Percentiles rank a stretch among this genome's conserved stretches.
Evolutionary conservation across 2,113 vertebrate genomes (phyloP).

Genomic region (Microcebus tavaratra): DNA sequence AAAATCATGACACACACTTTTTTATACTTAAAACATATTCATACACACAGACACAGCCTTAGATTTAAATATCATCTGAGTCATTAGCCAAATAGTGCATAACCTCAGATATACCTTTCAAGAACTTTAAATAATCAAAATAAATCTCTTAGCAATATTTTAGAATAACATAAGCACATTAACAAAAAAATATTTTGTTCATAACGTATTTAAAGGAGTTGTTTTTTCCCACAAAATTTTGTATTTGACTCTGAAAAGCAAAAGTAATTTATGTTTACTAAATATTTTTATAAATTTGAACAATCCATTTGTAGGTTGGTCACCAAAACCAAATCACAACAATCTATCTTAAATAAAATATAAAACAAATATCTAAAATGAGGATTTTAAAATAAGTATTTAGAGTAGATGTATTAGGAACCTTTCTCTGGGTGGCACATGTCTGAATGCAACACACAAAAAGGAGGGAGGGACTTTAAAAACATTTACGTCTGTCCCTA

Average conservation of each 20-base stretch:
- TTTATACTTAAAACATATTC: background rate
- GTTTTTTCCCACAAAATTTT: background rate
- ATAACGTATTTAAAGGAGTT: background rate
- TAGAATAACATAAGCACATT: background rate
- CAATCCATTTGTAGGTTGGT: background rate
- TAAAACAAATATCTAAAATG: background rate
- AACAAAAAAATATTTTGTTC: background rate
- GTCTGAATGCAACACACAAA: background rate
- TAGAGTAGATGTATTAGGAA: background rate
- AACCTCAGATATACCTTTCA: background rate
- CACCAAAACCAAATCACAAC: background rate
- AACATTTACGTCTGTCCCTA: background rate
- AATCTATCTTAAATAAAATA: background rate
- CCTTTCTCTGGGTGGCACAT: background rate
- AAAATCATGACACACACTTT: background rate
- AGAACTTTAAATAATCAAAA: constrained; percentile 5
- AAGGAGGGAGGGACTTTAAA: background rate
- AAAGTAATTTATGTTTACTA: background rate
- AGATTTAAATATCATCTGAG: background rate
- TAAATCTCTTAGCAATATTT: background rate
- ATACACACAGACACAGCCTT: background rate
- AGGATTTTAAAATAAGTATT: background rate
- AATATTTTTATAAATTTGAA: background rate
- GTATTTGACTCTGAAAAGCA: background rate
- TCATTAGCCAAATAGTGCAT: background rate